phyloP scores from a whole-genome alignment of 2,113 vertebrate genomes.

The Maccullochella peelii region DNA sequence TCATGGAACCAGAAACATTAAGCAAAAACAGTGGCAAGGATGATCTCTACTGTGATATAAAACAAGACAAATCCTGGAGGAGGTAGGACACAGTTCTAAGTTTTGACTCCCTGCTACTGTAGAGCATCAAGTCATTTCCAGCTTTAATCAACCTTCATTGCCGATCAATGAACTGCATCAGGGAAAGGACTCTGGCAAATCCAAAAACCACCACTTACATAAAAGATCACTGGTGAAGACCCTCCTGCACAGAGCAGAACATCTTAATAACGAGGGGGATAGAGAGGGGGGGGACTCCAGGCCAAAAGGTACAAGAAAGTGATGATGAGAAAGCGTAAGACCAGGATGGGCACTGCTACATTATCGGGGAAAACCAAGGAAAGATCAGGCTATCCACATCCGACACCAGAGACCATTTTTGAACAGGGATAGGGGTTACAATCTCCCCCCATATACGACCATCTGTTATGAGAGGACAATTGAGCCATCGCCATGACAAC shows the following conservation, averaged over 20 bases:
- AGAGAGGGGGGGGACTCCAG: not conserved
- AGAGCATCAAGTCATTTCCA: not conserved
- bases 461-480: not conserved
- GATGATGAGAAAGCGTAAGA: not conserved
- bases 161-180: not conserved
- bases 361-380: not conserved
- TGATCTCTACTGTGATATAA: not conserved
- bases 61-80: not conserved
- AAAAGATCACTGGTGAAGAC: not conserved
- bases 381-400: not conserved
- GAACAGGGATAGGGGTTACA: not conserved
- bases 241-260: conserved; percentile 7
- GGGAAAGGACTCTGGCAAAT: not conserved
- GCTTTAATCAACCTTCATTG: not conserved
- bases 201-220: not conserved
- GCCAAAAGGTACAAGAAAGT: not conserved
- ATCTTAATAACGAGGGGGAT: not conserved
- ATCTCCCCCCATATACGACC: not conserved
- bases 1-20: conserved; percentile 18
- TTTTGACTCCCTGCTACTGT: not conserved
- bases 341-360: not conserved
- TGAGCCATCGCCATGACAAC: not conserved
- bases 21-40: not conserved
- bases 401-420: not conserved
- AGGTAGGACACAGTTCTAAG: not conserved